Conservation (phyloP, 2,888 invertebrate genomes). For the Synanthedon myopaeformis region DNA sequence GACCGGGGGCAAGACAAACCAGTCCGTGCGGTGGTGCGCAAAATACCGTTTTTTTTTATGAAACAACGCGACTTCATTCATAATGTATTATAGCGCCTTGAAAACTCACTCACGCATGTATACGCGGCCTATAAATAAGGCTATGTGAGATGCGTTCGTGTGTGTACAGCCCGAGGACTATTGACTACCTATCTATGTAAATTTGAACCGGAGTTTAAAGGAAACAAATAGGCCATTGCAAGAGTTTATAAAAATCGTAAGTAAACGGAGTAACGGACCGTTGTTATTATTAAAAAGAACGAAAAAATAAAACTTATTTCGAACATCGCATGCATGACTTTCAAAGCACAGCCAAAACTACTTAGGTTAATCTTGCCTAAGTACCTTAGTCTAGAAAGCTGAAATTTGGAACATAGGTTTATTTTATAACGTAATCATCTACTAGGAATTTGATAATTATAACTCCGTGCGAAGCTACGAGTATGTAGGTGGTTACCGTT, state of each 20-base stretch:
- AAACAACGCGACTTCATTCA: constrained; percentile 63
- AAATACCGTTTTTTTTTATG: constrained; percentile 56
- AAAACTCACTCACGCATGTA: constrained; percentile 35
- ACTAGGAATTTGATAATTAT: too few species aligned
- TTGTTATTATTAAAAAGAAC: too few species aligned
- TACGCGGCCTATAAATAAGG: constrained; percentile 33
- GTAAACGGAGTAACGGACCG: constrained; percentile 17
- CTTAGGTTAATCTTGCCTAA: too few species aligned
- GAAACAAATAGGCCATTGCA: constrained; percentile 18
- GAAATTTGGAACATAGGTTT: too few species aligned
- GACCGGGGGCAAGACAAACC: constrained; percentile 45
- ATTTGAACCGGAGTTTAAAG: constrained; percentile 31
- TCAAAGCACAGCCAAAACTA: too few species aligned
- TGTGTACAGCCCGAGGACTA: constrained; percentile 7
- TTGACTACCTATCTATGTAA: constrained; percentile 22
- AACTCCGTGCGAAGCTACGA: too few species aligned
- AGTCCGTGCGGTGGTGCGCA: constrained; percentile 40
- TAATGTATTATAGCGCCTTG: constrained; percentile 58
- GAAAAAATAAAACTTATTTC: too few species aligned
- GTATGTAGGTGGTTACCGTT: too few species aligned
- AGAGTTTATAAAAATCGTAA: constrained; percentile 50
- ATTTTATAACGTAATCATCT: too few species aligned
- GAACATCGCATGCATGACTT: too few species aligned
- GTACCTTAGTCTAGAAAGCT: too few species aligned
- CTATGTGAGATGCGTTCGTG: constrained; percentile 20